Base-by-base conservation (phyloP, 2,797 vertebrate species). In the Anguilla pacifica region DNA sequence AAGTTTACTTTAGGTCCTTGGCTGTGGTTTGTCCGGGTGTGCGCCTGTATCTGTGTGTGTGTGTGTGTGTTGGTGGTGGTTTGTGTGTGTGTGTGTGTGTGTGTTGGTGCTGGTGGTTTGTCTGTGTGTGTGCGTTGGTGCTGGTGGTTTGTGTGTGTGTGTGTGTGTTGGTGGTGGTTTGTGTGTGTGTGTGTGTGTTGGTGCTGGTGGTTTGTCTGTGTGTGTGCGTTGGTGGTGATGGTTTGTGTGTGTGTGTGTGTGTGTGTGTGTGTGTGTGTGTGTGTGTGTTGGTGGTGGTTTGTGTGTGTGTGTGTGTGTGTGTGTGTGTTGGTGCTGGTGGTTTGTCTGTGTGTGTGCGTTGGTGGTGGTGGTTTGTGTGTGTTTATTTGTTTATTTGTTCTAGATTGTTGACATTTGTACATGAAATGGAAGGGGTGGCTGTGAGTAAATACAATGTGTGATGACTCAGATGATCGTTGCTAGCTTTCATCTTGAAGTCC, bases 221-320 rank as follows among this genome's bases (percentile, higher is more conserved):
- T 74, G 83, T 70, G 84, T 88, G 87, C 84, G 25, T 74, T 7
- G 28, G 86, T 74, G 55, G 81, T 86, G 84, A 10, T 86, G 86
- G n/a, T 1, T 67, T 11, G 3, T 43, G 85, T 51, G 55, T 31
- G 4, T 84, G 59, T 28, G 11, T 39, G 64, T 53, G 61, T 43
- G 87, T 51, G 53, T 57, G 55, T 84, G n/a, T n/a, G n/a, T n/a
- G n/a, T n/a, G n/a, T n/a, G n/a, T n/a, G n/a, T n/a, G n/a, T n/a
- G n/a, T n/a, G n/a, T n/a, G n/a, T 25, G 31, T 46, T 0, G 46
- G 1, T 49, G 53, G 53, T 55, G 7, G 53, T 55, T 55, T 1
- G 53, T 15, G 57, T 59, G 28, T 85, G 25, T n/a, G n/a, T n/a
- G n/a, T n/a, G n/a, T n/a, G n/a, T n/a, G n/a, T n/a, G n/a, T n/a